Conservation (phyloP, 2,888 invertebrate genomes). For the Entomobrya multifasciata region DNA sequence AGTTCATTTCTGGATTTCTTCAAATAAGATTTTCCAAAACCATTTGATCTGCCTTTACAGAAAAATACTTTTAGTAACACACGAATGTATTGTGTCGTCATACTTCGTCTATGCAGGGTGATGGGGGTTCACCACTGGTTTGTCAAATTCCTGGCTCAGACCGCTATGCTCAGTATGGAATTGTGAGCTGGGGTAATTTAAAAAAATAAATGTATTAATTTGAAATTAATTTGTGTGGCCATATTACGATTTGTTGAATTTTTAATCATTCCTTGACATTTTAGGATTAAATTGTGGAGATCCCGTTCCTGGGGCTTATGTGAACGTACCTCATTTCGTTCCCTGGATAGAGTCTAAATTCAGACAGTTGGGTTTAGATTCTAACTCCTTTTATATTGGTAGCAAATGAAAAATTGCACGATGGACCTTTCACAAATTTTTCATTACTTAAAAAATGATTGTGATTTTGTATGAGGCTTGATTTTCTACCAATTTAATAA, state of each 20-base stretch:
- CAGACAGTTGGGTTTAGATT: conserved; percentile 72
- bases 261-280: no score
- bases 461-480: no score
- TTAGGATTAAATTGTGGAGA: conserved; percentile 87
- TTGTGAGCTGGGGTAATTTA: conserved; percentile 91
- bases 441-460: no score
- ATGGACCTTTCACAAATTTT: no score
- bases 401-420: no score
- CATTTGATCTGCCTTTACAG: no score
- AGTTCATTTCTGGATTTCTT: no score
- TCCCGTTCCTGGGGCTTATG: conserved; percentile 84
- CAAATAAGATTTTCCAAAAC: no score
- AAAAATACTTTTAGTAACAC: no score
- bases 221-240: not conserved
- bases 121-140: conserved; percentile 90
- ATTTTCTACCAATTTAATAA: no score
- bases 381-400: conserved; percentile 71
- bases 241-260: not conserved
- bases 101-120: conserved; percentile 84
- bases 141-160: conserved; percentile 86
- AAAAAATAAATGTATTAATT: not conserved
- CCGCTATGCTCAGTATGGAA: conserved; percentile 88
- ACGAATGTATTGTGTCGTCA: no score
- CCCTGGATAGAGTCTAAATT: conserved; percentile 86
- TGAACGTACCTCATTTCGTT: conserved; percentile 86